A percentile compares a stretch with the other conserved stretches of the same genome.
Evolutionary conservation across 2,888 invertebrate species (phyloP).

Genomic region (Hecatera dysodea): DNA sequence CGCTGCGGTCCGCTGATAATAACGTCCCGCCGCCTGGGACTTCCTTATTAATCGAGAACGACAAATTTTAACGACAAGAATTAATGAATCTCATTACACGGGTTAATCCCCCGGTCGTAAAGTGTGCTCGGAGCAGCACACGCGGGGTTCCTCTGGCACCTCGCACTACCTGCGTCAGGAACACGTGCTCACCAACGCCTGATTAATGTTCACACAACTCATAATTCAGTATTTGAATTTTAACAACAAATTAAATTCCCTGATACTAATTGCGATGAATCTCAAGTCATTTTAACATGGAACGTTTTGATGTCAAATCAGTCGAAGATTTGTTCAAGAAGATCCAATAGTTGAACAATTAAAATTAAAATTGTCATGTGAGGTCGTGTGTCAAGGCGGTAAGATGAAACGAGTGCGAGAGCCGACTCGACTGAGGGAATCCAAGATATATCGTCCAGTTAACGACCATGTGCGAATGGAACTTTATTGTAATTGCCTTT

Average conservation of each 20-base stretch:
- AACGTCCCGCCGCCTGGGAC: conserved; percentile 87
- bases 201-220: conserved; percentile 25
- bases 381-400: conserved; percentile 65
- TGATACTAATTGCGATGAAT: background rate
- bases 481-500: conserved; percentile 91
- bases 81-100: conserved; percentile 92
- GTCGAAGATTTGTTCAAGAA: conserved; percentile 30
- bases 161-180: conserved; percentile 64
- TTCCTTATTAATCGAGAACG: conserved; percentile 91
- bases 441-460: conserved; percentile 89
- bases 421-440: conserved; percentile 83
- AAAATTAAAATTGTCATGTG: conserved; percentile 66
- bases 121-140: conserved; percentile 88
- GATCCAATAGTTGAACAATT: conserved; percentile 45
- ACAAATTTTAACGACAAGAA: conserved; percentile 92
- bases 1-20: conserved; percentile 89
- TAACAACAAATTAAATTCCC: background rate
- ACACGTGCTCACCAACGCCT: conserved; percentile 48
- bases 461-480: conserved; percentile 90
- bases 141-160: conserved; percentile 75
- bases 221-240: background rate
- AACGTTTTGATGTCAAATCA: conserved; percentile 9
- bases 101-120: conserved; percentile 91
- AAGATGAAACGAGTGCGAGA: conserved; percentile 82
- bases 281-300: background rate